Base-by-base conservation (phyloP, 1,140 invertebrate species). In the Nixonia krombeini region DNA sequence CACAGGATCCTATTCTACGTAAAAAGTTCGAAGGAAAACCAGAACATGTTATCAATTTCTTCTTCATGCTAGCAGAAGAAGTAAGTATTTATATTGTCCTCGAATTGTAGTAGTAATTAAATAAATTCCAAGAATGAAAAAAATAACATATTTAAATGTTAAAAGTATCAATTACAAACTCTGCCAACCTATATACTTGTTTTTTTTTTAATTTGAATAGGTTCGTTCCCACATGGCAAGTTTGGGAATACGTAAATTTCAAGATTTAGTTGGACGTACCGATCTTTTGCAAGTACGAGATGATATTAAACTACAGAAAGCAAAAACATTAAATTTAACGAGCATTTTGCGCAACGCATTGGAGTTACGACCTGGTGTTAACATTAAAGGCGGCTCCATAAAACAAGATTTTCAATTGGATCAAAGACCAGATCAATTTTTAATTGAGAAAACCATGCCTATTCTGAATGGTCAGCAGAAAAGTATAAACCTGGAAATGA, bases 21-120 rank as follows among this genome's bases (percentile, higher is more conserved):
- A 96, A 96, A 76, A 99, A 99, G 83, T 99, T 99, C 86, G 93
- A 92, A 15, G 98, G 98, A 18, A 96, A 97, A 78, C 97, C 97
- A 0, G 97, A 99, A 82, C 92, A 99, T 84, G 95, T 99, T 2
- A 90, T 99, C 64, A 99, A 99, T 83, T 99, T 96, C 80, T 89
- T 99, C 72, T 99, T 99, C 80, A 93, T 99, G 89, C 81, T 99
- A 29, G 97, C 97, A 31, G 97, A 99, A 87, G 97, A 99, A 88
- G 95, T 95, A 80, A 80, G 85, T 10, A 2, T 10, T 28, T 26
- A n/a, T n/a, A n/a, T n/a, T n/a, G n/a, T n/a, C n/a, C n/a, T n/a
- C n/a, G n/a, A n/a, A n/a, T n/a, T n/a, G n/a, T n/a, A n/a, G n/a
- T n/a, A n/a, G n/a, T n/a, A n/a, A n/a, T n/a, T n/a, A n/a, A n/a